Evolutionary conservation across 2,888 invertebrate species (phyloP).

Genomic region (Phortica magna): DNA sequence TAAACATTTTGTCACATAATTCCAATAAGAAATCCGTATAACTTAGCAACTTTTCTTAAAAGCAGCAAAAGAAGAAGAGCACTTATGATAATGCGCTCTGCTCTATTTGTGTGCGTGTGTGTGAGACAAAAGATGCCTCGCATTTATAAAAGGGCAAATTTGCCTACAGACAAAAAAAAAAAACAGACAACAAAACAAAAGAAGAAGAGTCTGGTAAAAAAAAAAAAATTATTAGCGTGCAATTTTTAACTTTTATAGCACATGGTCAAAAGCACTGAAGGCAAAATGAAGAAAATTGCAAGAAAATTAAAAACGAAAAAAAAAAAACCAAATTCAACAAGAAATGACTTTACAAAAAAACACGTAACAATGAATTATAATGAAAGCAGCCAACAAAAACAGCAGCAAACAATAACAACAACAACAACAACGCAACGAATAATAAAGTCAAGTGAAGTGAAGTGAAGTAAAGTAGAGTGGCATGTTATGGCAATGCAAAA

Average conservation of each 20-base stretch:
- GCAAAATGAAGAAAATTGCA: conserved; percentile 11
- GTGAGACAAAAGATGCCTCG: no score
- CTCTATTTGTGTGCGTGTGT: no score
- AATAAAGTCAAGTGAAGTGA: not conserved
- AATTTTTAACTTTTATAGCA: conserved; percentile 47
- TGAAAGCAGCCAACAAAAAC: not conserved
- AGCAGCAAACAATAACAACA: not conserved
- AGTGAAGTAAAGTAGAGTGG: not conserved
- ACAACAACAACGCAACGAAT: not conserved
- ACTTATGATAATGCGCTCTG: no score
- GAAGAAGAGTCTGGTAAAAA: no score
- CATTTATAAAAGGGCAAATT: not conserved
- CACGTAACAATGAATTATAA: not conserved
- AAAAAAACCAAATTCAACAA: not conserved
- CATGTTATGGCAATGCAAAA: not conserved
- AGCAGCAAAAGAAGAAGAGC: no score
- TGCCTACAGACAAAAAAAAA: not conserved
- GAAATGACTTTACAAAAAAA: not conserved
- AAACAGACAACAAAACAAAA: no score
- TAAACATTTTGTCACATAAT: no score
- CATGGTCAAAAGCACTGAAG: conserved; percentile 47
- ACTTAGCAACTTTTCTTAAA: no score
- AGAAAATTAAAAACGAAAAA: not conserved
- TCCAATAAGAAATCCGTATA: no score
- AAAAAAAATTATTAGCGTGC: not conserved